phyloP scores from a whole-genome alignment of 2,113 vertebrate genomes.

The Thermophis baileyi region DNA sequence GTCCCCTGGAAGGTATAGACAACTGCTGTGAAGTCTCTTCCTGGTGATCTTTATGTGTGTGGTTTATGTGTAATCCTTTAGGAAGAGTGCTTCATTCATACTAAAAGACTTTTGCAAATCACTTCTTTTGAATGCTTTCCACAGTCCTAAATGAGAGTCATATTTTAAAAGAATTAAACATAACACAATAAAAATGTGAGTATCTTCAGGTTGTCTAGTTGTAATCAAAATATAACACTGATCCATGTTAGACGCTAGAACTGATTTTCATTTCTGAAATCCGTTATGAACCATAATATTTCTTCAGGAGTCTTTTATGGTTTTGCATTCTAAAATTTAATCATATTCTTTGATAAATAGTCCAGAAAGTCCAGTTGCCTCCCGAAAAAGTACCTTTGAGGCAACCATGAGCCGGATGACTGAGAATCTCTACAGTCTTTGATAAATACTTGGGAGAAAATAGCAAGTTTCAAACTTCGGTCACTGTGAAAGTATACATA shows the following conservation, averaged over 20 bases:
- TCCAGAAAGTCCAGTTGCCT: too few species aligned
- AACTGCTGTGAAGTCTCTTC: neutral
- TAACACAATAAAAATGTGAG: too few species aligned
- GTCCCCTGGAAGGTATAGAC: neutral
- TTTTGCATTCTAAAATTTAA: neutral
- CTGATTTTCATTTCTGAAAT: neutral
- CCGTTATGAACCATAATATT: neutral
- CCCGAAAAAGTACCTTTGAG: too few species aligned
- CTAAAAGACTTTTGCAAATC: neutral
- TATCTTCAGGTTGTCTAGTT: neutral
- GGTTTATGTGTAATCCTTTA: neutral
- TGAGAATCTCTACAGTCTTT: neutral
- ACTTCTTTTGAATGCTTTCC: neutral
- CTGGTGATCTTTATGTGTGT: neutral
- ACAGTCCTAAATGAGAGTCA: neutral
- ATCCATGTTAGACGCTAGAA: neutral
- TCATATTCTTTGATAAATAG: too few species aligned
- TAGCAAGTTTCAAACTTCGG: neutral
- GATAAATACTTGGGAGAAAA: neutral
- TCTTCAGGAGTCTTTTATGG: neutral
- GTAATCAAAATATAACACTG: neutral
- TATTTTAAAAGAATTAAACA: neutral
- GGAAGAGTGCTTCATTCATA: neutral
- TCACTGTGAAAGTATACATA: neutral
- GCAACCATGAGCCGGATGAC: too few species aligned